Conservation (phyloP, 1,140 invertebrate species). For the Pogonognathellus flavescens region DNA sequence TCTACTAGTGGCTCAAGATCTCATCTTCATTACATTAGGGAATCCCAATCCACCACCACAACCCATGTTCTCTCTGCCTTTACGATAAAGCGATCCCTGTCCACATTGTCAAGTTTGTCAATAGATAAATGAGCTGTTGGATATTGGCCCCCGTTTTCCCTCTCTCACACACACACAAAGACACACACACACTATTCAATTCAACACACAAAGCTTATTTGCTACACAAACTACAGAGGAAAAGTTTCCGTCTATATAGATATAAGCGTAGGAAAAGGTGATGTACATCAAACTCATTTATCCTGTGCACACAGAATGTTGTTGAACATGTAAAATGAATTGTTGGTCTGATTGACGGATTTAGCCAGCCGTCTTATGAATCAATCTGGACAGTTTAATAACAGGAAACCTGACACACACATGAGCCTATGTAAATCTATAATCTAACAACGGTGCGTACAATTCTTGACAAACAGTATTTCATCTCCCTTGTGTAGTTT, state of each 20-base stretch:
- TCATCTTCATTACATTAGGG: constrained; percentile 45
- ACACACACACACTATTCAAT: no score
- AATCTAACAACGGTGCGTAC: not conserved
- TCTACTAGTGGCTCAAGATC: constrained; percentile 2
- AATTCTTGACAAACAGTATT: constrained; percentile 30
- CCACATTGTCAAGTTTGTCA: constrained; percentile 36
- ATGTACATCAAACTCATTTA: not conserved
- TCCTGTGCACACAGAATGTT: constrained; percentile 27
- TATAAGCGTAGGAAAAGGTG: no score
- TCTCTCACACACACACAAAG: no score
- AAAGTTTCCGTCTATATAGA: no score
- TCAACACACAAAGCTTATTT: no score
- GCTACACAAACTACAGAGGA: no score
- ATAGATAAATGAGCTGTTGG: constrained; percentile 35
- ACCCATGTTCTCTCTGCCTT: not conserved
- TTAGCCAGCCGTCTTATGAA: constrained; percentile 10
- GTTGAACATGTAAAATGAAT: constrained; percentile 9
- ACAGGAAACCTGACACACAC: constrained; percentile 14
- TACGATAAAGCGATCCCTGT: constrained; percentile 25
- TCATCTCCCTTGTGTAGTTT: not conserved
- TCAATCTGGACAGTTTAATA: constrained; percentile 47
- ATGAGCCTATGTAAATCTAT: constrained; percentile 21
- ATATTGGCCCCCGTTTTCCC: not conserved
- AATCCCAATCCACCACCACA: not conserved
- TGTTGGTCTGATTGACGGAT: constrained; percentile 11